Conservation (phyloP, 2,888 invertebrate species). For the Lithophane ornitopus region DNA sequence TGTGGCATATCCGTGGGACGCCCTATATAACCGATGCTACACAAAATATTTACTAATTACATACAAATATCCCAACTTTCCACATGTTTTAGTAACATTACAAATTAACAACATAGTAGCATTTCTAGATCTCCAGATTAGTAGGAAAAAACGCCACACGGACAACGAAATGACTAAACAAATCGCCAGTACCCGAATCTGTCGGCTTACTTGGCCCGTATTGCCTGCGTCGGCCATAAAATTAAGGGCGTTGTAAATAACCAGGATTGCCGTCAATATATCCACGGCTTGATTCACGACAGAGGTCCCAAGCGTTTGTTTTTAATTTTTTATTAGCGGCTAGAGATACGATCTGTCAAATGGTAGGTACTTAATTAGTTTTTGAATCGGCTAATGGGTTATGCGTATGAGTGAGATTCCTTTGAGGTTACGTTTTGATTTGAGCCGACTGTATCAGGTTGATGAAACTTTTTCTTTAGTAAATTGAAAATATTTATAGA, state of each 20-base stretch:
- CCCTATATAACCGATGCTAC: too few species aligned
- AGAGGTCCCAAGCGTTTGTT: conserved; percentile 59
- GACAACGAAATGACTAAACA: conserved; percentile 26
- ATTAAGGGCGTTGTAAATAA: conserved; percentile 77
- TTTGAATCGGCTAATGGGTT: conserved; percentile 45
- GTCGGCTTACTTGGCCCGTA: conserved; percentile 40
- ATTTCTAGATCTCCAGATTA: neutral
- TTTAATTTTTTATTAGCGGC: conserved; percentile 65
- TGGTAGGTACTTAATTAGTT: conserved; percentile 59
- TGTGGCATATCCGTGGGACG: too few species aligned
- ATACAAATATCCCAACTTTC: conserved; percentile 8
- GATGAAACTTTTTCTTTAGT: too few species aligned
- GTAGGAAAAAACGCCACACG: neutral
- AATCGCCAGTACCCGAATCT: conserved; percentile 51
- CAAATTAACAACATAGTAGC: neutral
- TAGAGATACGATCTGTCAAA: conserved; percentile 68
- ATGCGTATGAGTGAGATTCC: conserved; percentile 29
- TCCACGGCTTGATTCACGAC: conserved; percentile 74
- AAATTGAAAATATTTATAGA: neutral
- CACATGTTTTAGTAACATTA: neutral
- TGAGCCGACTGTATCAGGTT: neutral
- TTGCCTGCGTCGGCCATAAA: conserved; percentile 58
- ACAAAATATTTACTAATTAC: neutral
- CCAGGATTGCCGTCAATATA: conserved; percentile 81
- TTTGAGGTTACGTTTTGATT: neutral